phyloP scores from a whole-genome alignment of 2,888 invertebrate genomes.

The Baronia brevicornis region DNA sequence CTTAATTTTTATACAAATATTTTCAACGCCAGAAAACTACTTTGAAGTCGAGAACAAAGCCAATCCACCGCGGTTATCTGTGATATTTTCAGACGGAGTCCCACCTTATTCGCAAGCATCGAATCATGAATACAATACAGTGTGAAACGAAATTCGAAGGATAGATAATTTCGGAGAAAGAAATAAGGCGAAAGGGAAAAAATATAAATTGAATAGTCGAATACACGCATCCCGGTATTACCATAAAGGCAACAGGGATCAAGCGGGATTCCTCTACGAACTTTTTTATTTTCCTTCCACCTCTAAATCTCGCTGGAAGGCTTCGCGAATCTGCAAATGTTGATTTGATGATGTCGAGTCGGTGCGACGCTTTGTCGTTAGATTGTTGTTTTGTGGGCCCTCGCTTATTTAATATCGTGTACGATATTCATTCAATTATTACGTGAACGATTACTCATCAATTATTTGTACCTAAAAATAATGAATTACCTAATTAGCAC shows the following conservation, averaged over 20 bases:
- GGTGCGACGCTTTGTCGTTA: slow-evolving; percentile 7
- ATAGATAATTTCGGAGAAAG: slow-evolving; percentile 73
- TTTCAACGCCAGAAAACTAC: slow-evolving; percentile 58
- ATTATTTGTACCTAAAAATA: too few species aligned
- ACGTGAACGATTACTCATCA: too few species aligned
- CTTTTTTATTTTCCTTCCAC: slow-evolving; percentile 76
- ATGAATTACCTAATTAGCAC: too few species aligned
- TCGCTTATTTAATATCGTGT: slow-evolving; percentile 1
- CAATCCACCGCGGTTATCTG: slow-evolving; percentile 71
- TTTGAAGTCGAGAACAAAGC: slow-evolving; percentile 73
- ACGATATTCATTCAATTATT: too few species aligned
- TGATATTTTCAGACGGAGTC: slow-evolving; percentile 66
- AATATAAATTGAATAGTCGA: slow-evolving; percentile 76
- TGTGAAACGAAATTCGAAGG: slow-evolving; percentile 74
- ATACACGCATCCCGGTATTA: slow-evolving; percentile 75
- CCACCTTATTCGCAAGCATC: slow-evolving; percentile 73
- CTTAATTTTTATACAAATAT: slow-evolving; percentile 64
- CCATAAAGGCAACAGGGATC: slow-evolving; percentile 75
- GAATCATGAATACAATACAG: slow-evolving; percentile 72
- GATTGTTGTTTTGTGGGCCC: slow-evolving; percentile 2
- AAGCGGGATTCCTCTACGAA: slow-evolving; percentile 73
- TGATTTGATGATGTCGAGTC: slow-evolving; percentile 71
- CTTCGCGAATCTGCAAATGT: slow-evolving; percentile 76
- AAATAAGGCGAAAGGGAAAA: slow-evolving; percentile 71
- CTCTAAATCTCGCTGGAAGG: slow-evolving; percentile 74